Conservation (phyloP, 1,140 invertebrate species). For the Anastrepha obliqua region DNA sequence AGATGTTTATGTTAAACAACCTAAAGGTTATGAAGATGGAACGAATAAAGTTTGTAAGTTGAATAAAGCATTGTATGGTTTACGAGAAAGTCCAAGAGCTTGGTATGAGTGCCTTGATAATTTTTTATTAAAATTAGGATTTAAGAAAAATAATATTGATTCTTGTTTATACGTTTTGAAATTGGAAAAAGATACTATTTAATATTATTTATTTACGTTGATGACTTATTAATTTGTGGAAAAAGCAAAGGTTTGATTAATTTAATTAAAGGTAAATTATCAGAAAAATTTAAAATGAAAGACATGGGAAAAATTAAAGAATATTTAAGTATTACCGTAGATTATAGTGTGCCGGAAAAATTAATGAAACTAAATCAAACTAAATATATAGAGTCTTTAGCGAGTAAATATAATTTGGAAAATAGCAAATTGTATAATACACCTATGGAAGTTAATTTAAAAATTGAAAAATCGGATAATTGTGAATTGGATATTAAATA, state of each 20-base stretch:
- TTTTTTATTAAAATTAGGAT: slow-evolving; percentile 55
- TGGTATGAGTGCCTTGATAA: slow-evolving; percentile 69
- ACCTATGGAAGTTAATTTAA: slow-evolving; percentile 74
- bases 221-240: slow-evolving; percentile 54
- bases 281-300: slow-evolving; percentile 68
- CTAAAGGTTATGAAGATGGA: slow-evolving; percentile 68
- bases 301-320: slow-evolving; percentile 68
- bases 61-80: slow-evolving; percentile 58
- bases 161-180: slow-evolving; percentile 60
- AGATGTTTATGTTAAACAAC: slow-evolving; percentile 59
- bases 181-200: slow-evolving; percentile 60
- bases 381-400: slow-evolving; percentile 73
- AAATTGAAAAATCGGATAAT: slow-evolving; percentile 63
- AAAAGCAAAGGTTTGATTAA: slow-evolving; percentile 60
- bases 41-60: slow-evolving; percentile 58
- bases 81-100: slow-evolving; percentile 65
- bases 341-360: slow-evolving; percentile 64
- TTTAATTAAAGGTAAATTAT: slow-evolving; percentile 63
- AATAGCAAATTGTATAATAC: slow-evolving; percentile 62
- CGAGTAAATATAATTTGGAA: slow-evolving; percentile 69
- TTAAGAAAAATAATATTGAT: slow-evolving; percentile 56
- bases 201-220: slow-evolving; percentile 62
- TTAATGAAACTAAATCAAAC: slow-evolving; percentile 69
- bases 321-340: slow-evolving; percentile 62
- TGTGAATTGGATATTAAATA: slow-evolving; percentile 32